Percentiles rank a stretch among this genome's conserved stretches.
Conservation (phyloP, 2,888 invertebrate species). For the Troides helena region DNA sequence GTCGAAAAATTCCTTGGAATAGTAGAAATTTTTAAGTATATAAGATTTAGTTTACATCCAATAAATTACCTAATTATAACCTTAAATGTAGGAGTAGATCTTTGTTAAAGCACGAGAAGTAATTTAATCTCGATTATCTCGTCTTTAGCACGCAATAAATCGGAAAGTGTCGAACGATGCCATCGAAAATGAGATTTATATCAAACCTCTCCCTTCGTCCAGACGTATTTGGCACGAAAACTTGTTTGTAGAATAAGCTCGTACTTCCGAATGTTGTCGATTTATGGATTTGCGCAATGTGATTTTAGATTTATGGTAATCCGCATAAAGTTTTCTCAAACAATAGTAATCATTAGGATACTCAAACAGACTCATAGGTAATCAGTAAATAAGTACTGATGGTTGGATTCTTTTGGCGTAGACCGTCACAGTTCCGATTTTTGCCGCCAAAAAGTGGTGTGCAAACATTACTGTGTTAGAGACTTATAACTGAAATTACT, state of each 20-base stretch:
- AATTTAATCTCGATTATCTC: conserved; percentile 28
- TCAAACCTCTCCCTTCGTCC: conserved; percentile 9
- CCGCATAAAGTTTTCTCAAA: not conserved
- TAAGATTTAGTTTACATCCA: too few species aligned
- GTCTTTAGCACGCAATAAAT: conserved; percentile 70
- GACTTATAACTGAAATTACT: too few species aligned
- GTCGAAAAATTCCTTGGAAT: too few species aligned
- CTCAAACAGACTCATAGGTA: too few species aligned
- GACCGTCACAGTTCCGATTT: too few species aligned
- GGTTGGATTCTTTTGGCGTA: too few species aligned
- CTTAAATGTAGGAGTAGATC: not conserved
- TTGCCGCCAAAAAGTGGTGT: too few species aligned
- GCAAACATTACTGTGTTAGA: too few species aligned
- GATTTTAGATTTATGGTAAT: conserved; percentile 2
- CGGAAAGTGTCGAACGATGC: conserved; percentile 53
- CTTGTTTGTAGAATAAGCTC: conserved; percentile 17
- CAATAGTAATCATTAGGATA: not conserved
- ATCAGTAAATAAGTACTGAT: too few species aligned
- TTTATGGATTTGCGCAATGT: conserved; percentile 6
- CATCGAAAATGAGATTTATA: conserved; percentile 40
- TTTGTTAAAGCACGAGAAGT: not conserved
- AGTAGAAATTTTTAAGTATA: too few species aligned
- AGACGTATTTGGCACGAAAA: conserved; percentile 19
- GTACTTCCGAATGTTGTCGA: conserved; percentile 4
- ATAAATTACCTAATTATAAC: not conserved